Base-by-base conservation (phyloP, 2,888 invertebrate genomes). In the Syrista parreyssii region DNA sequence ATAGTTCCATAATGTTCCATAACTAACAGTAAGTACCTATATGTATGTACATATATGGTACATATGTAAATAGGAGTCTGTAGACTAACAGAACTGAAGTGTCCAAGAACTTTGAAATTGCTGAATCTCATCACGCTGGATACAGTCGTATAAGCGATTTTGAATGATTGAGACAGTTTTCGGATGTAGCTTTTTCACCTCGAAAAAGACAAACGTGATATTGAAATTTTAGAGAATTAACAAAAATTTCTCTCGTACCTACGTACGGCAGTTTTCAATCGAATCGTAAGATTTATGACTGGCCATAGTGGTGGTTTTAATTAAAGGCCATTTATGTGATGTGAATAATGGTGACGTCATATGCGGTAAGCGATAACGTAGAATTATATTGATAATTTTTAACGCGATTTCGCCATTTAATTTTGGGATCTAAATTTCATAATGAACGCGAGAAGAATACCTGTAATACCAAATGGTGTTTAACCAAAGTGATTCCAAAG, bases 1-100 rank as follows among this genome's bases (percentile, higher is more conserved):
- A 34, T 77, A 75, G 75, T 75, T 69, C 23, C 75, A 71, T 36
- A 75, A 75, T 77, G 68, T 75, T 75, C 34, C 68, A 31, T 74
- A 36, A 77, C 55, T 68, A n/a, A n/a, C n/a, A n/a, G n/a, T n/a
- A 74, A 36, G 74, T 30, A 68, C 35, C 72, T 76, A 40, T 76
- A 33, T 40, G 15, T 55, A 55, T 55, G 23, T 55, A 23, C 55
- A 23, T 55, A 55, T 23, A 55, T 23, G 55, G 55, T 55, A 55
- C 55, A 55, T 55, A 23, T 55, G 23, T 55, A 55, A 23, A 23
- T 40, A 40, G 40, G 15, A 40, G 23, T 55, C 9, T 23, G 23
- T 2, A 55, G 23, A 55, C 23, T 55, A 55, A 55, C 9, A 23
- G 55, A 23, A 9, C 55, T 9, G 55, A 55, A 55, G 55, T 9